These are phyloP conservation scores for Drosophila putrida DNA, from an alignment of 2,888 invertebrate genomes.

Conservation along the genomic window DNA sequence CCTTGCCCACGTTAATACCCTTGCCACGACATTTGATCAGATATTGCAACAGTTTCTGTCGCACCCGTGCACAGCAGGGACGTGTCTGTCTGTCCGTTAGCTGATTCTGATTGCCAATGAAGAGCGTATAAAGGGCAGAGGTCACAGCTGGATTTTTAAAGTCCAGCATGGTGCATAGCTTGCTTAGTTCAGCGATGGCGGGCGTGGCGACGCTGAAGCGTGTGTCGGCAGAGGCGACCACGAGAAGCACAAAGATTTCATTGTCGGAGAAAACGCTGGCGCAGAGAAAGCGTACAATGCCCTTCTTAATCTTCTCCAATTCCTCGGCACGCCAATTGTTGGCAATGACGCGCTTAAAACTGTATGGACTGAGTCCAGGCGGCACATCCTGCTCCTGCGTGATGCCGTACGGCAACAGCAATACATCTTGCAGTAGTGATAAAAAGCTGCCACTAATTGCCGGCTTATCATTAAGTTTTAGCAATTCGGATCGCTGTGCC, in stretches of 20 bases:
- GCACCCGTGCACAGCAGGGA: conserved; percentile 93
- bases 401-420: conserved; percentile 90
- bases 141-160: conserved; percentile 91
- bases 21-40: conserved; percentile 90
- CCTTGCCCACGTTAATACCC: conserved; percentile 91
- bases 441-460: conserved; percentile 86
- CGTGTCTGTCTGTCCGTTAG: conserved; percentile 90
- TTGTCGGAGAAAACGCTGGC: conserved; percentile 91
- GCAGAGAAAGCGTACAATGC: conserved; percentile 93
- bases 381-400: conserved; percentile 87
- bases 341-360: conserved; percentile 91
- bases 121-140: conserved; percentile 92
- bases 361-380: conserved; percentile 91
- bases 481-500: conserved; percentile 88
- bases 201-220: conserved; percentile 95
- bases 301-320: conserved; percentile 93
- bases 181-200: conserved; percentile 94
- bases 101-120: conserved; percentile 86
- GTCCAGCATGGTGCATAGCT: conserved; percentile 90
- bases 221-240: conserved; percentile 95
- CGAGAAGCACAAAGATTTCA: conserved; percentile 91
- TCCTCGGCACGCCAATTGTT: conserved; percentile 92
- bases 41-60: conserved; percentile 94
- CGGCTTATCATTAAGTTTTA: conserved; percentile 91
- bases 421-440: conserved; percentile 92